Conservation (phyloP, 1,140 invertebrate species). For the Cryptotermes secundus region DNA sequence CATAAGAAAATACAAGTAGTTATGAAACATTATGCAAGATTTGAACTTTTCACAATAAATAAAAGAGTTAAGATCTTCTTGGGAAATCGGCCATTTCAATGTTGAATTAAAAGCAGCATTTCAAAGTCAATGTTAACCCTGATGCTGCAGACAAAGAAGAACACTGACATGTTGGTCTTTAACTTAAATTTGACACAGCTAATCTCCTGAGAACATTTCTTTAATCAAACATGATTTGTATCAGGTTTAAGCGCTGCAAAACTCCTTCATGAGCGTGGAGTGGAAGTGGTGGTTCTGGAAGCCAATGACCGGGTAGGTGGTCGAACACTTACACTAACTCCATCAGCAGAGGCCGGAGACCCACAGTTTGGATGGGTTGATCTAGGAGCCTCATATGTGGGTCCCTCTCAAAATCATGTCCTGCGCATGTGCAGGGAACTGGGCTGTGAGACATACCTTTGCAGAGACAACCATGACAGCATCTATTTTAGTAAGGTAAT, state of each 20-base stretch:
- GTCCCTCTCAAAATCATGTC: slow-evolving; percentile 41
- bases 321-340: slow-evolving; percentile 38
- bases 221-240: no score
- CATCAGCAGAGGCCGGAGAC: slow-evolving; percentile 3
- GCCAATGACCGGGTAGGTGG: slow-evolving; percentile 42
- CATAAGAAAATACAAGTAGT: no score
- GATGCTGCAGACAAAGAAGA: no score
- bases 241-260: slow-evolving; percentile 37
- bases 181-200: no score
- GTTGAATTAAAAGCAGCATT: no score
- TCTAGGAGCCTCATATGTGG: slow-evolving; percentile 43
- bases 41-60: no score
- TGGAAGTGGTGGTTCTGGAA: slow-evolving; percentile 38
- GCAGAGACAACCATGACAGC: neutral
- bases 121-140: no score
- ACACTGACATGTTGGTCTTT: no score
- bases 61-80: no score
- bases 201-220: no score
- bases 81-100: no score
- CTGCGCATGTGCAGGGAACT: slow-evolving; percentile 40
- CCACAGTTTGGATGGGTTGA: slow-evolving; percentile 38
- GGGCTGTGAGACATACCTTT: slow-evolving; percentile 38
- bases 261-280: slow-evolving; percentile 26
- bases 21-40: no score
- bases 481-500: slow-evolving; percentile 37